Evolutionary conservation across 2,888 invertebrate species (phyloP).

Genomic region (Myathropa florea): DNA sequence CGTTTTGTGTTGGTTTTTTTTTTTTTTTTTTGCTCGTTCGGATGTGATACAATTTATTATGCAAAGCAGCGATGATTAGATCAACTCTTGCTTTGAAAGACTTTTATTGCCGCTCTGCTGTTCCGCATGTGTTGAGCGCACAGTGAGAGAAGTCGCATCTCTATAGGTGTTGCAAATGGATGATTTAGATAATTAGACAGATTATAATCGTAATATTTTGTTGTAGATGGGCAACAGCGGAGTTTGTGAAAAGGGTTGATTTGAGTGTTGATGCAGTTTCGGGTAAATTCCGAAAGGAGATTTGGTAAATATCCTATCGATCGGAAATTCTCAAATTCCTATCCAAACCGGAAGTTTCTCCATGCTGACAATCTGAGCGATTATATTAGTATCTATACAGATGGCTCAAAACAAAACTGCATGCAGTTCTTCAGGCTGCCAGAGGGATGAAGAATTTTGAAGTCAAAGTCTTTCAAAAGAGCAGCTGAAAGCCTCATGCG

Average conservation of each 20-base stretch:
- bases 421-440: too few relatives aligned
- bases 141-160: conserved; percentile 14
- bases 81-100: conserved; percentile 43
- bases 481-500: too few relatives aligned
- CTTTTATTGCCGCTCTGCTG: background rate
- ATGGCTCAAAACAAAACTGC: too few relatives aligned
- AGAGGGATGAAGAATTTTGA: too few relatives aligned
- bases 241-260: background rate
- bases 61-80: conserved; percentile 56
- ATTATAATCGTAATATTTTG: conserved; percentile 6
- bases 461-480: too few relatives aligned
- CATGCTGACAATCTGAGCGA: too few relatives aligned
- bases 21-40: background rate
- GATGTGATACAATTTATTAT: conserved; percentile 58
- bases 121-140: background rate
- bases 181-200: conserved; percentile 33
- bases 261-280: background rate
- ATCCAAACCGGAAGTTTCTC: too few relatives aligned
- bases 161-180: conserved; percentile 33
- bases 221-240: background rate
- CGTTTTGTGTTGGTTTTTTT: conserved; percentile 28
- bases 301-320: too few relatives aligned
- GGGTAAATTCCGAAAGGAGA: too few relatives aligned
- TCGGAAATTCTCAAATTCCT: too few relatives aligned
- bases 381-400: too few relatives aligned